Evolutionary conservation across 2,888 invertebrate species (phyloP), one percentile per base, ranked within the genome.

Genomic region (Drosophila subsilvestris): DNA sequence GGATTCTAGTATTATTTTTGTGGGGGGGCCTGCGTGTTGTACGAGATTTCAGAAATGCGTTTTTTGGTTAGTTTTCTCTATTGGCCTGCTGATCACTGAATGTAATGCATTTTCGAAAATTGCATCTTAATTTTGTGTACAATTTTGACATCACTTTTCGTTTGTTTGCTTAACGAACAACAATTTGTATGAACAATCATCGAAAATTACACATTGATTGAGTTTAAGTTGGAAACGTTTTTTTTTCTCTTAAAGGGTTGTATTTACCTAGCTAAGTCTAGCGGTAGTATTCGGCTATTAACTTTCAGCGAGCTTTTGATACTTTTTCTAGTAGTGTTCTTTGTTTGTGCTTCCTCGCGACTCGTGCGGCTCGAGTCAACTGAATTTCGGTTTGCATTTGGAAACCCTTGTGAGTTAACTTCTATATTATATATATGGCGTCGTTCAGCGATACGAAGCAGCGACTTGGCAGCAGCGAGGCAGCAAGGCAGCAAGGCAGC

Each of bases 401-500:
- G 74, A 79, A 80, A 86, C 86, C 86, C 87, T 87, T 87, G 70
- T 84, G 87, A 86, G 80, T 77, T 79, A 81, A 75, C 80, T 77
- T 73, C 72, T 72, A 74, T 73, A 69, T 51, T 68, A 61, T 48
- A 65, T 56, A 61, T 20, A 55, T 65, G 37, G 37, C 37, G 37
- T 37, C 37, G 37, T 37, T 18, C 65, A 62, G 45, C 63, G 47
- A 61, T 59, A 63, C 47, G 63, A 27, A 50, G 69, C 47, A 44
- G 49, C 73, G 57, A 54, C 79, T 58, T 79, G 76, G 50, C 42
- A 72, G 76, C 73, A 62, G 73, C 63, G 63, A 55, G 58, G 63
- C 74, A 45, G 57, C 67, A 49, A 45, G 9, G 27, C 27, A 27
- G 27, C 27, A 0, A 3, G 9, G 27, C 27, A 29, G 29, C 29